phyloP scores from a whole-genome alignment of 1,140 invertebrate species.

The Plodia interpunctella region DNA sequence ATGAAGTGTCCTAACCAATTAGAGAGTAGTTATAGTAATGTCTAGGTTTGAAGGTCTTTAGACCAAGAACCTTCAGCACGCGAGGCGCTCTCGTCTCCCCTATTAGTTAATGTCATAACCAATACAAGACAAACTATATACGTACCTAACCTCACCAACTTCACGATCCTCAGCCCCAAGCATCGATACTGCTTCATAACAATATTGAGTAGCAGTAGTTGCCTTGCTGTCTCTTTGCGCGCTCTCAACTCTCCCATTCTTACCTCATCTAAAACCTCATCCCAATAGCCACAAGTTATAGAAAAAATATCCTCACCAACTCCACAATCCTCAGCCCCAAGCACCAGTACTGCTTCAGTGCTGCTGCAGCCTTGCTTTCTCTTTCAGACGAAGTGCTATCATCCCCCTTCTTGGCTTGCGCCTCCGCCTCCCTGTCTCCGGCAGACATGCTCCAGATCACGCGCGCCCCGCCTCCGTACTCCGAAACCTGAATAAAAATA shows the following conservation, averaged over 20 bases:
- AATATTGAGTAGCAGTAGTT: not conserved
- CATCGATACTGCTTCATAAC: not conserved
- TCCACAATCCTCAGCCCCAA: conserved; percentile 38
- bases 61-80: no score
- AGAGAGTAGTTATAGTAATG: no score
- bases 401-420: conserved; percentile 64
- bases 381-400: conserved; percentile 44
- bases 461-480: conserved; percentile 60
- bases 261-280: no score
- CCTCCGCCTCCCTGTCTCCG: conserved; percentile 62
- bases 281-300: no score
- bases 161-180: conserved; percentile 17
- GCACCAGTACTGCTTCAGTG: conserved; percentile 63
- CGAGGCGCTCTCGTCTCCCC: no score
- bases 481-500: conserved; percentile 41
- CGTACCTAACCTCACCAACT: conserved; percentile 42
- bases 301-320: no score
- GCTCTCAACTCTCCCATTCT: no score
- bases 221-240: not conserved
- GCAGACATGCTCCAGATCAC: conserved; percentile 69
- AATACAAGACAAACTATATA: not conserved
- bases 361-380: conserved; percentile 50
- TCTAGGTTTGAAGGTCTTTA: no score
- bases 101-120: no score
- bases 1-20: no score